Percentiles rank a stretch among this genome's conserved stretches.
These are phyloP conservation scores for Propithecus deckenii DNA, from an alignment of 2,797 vertebrate genomes.

Conservation along the genomic window DNA sequence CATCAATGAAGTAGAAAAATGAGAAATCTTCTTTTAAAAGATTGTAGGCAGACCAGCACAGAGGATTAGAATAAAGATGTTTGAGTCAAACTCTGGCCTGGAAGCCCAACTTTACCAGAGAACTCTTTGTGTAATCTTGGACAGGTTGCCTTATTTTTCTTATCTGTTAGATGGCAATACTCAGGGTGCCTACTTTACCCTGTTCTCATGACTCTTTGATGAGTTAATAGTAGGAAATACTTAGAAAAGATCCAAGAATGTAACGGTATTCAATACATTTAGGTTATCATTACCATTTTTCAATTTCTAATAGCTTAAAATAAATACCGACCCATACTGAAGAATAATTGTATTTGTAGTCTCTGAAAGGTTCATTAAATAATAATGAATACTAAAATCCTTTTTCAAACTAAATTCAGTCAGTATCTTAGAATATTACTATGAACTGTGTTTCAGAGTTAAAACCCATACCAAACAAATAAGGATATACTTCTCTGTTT, in stretches of 20 bases:
- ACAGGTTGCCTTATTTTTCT: background rate
- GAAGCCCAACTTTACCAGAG: background rate
- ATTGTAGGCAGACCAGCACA: background rate
- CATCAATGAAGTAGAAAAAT: background rate
- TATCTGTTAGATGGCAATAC: background rate
- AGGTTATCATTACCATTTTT: background rate
- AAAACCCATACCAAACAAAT: background rate
- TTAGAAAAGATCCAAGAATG: background rate
- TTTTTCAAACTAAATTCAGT: slow-evolving; percentile 1
- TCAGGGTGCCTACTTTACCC: background rate
- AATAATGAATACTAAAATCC: background rate
- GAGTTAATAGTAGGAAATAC: background rate
- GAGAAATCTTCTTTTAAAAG: background rate
- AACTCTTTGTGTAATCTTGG: background rate
- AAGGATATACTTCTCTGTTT: background rate
- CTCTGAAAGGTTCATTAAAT: background rate
- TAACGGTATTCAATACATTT: background rate
- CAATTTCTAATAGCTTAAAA: background rate
- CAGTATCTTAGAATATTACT: background rate
- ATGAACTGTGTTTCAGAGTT: background rate
- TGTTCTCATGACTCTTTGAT: background rate
- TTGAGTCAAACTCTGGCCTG: background rate
- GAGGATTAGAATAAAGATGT: background rate
- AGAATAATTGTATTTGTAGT: background rate
- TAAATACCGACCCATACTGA: background rate